A percentile compares a stretch with the other conserved stretches of the same genome.
Conservation (phyloP, 2,113 vertebrate species). For the Hippotragus niger region DNA sequence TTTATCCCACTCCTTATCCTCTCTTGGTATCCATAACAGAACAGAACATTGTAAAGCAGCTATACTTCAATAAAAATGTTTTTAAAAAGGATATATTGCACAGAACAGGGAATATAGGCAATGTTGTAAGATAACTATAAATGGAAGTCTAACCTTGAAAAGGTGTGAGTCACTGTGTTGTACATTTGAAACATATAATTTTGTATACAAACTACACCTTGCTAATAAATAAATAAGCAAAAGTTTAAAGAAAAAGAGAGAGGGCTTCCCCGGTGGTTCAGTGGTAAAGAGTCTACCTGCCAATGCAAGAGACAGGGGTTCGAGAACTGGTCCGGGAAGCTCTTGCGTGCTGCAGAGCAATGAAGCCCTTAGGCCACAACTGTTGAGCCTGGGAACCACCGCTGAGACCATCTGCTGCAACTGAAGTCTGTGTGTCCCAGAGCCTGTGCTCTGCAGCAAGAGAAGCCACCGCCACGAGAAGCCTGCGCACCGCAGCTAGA, state of each 20-base stretch:
- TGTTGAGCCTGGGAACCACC: background rate
- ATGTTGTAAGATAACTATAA: background rate
- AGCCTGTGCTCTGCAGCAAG: background rate
- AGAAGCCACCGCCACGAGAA: background rate
- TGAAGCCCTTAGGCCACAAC: background rate
- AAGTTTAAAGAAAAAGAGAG: background rate
- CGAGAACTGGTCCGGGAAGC: background rate
- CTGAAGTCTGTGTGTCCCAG: background rate
- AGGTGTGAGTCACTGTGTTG: background rate
- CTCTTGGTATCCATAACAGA: background rate
- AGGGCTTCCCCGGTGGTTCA: background rate
- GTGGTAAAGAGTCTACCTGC: background rate
- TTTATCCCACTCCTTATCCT: background rate
- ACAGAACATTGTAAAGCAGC: background rate
- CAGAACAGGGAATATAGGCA: background rate
- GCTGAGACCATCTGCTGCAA: background rate
- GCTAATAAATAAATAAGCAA: background rate
- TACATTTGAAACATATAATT: background rate
- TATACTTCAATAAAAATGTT: background rate
- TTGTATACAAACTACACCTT: background rate
- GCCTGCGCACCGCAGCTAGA: rapidly evolving
- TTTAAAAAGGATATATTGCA: background rate
- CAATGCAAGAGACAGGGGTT: background rate
- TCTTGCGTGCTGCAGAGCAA: background rate
- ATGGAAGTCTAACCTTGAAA: background rate